Evolutionary conservation across 2,888 invertebrate species (phyloP), one percentile per base, ranked within the genome.

Genomic region (Dioctria rufipes): DNA sequence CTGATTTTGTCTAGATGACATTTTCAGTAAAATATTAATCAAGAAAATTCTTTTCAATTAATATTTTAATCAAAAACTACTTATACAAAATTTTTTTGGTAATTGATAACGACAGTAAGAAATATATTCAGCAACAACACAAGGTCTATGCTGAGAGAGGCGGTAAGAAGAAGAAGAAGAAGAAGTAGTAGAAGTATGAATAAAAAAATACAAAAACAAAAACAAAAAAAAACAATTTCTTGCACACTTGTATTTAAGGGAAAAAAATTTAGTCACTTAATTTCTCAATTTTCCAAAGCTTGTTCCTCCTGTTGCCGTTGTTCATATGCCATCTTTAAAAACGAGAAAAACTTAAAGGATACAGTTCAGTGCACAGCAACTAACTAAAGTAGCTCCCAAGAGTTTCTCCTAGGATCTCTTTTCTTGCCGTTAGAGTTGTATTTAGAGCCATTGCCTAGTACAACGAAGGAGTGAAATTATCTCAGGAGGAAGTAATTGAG

Each of bases 401-500:
- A 58, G 25, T 58, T 46, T 67, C 46, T 8, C 11, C n/a, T 25
- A 46, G 3, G 13, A 43, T 13, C 42, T 46, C 43, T 67, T 65
- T 43, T 13, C 58, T 25, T 42, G 2, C 25, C 49, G 46, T 46
- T 46, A 25, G 13, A 66, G 43, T 46, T 25, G 43, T 49, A 5
- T 46, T 67, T 46, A 67, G 9, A 42, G 67, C 11, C n/a, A 5
- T 49, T 42, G 13, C 46, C 37, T 42, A 42, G 66, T 42, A 13
- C 66, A 13, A 40, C 43, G 46, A 46, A 46, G 46, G 67, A 67
- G 67, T 43, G 25, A 67, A 67, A 67, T 67, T 67, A 67, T 67
- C 67, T 49, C 67, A 25, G 43, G 67, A 13, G 43, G 67, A 67
- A 46, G 46, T 67, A 67, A 67, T 67, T 67, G 67, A 67, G 67